phyloP scores from a whole-genome alignment of 2,888 invertebrate species.

The Leucophenga montana region DNA sequence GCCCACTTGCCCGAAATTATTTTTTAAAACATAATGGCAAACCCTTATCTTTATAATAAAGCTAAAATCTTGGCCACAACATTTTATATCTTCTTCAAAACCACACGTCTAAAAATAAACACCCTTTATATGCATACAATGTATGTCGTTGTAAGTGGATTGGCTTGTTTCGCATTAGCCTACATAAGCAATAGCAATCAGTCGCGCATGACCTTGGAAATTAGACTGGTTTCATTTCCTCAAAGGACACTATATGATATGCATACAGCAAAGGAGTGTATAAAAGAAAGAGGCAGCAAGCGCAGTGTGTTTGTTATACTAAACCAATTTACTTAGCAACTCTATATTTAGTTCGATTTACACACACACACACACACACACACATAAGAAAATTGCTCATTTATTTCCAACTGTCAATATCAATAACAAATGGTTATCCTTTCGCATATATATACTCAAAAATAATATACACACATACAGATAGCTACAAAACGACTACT shows the following conservation, averaged over 20 bases:
- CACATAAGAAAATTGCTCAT: conserved; percentile 54
- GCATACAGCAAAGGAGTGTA: no score
- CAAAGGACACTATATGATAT: not conserved
- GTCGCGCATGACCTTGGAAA: conserved; percentile 10
- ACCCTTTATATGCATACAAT: no score
- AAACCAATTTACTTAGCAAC: conserved; percentile 13
- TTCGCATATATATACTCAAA: conserved; percentile 34
- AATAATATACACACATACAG: conserved; percentile 39
- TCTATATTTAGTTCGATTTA: conserved; percentile 34
- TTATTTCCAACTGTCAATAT: conserved; percentile 67
- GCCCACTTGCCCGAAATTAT: no score
- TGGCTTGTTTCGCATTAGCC: no score
- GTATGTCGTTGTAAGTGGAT: no score
- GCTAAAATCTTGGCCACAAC: no score
- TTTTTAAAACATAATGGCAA: no score
- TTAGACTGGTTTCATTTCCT: conserved; percentile 22
- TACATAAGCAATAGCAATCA: conserved; percentile 33
- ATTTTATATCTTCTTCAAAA: no score
- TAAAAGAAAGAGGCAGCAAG: no score
- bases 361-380: conserved; percentile 12
- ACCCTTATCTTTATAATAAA: no score
- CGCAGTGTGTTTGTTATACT: conserved; percentile 5
- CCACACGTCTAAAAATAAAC: no score
- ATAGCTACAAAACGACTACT: conserved; percentile 35
- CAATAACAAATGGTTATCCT: conserved; percentile 67